A percentile compares a stretch with the other conserved stretches of the same genome.
These are phyloP conservation scores for Habropoda laboriosa DNA, from an alignment of 1,140 invertebrate genomes.

Conservation along the genomic window DNA sequence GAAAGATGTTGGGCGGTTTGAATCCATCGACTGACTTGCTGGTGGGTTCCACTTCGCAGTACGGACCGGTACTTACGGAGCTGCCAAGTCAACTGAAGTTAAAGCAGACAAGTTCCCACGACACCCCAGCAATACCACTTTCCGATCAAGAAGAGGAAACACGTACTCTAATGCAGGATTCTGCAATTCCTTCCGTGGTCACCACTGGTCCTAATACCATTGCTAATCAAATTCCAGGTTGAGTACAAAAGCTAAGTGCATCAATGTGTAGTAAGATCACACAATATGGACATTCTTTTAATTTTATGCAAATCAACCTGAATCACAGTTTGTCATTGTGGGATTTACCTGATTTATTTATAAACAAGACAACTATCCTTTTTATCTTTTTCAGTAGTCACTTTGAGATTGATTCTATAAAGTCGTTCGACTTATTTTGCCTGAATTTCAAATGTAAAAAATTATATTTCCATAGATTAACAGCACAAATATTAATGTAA, in stretches of 20 bases:
- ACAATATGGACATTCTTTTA: constrained; percentile 37
- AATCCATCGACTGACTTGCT: constrained; percentile 82
- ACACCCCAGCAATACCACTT: constrained; percentile 71
- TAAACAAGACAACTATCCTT: background rate
- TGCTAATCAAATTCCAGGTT: constrained; percentile 76
- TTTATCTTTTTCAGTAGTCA: background rate
- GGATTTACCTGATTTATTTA: constrained; percentile 14
- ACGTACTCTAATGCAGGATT: constrained; percentile 78
- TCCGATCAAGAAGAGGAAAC: constrained; percentile 81
- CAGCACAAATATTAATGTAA: constrained; percentile 39
- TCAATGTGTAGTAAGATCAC: constrained; percentile 14
- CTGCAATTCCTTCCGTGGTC: constrained; percentile 63
- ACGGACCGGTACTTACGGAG: constrained; percentile 81
- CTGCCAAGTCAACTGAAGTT: constrained; percentile 77
- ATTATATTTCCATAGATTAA: constrained; percentile 41
- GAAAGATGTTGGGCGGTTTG: constrained; percentile 83
- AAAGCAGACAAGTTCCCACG: constrained; percentile 71
- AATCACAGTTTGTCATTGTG: constrained; percentile 16
- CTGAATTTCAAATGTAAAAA: constrained; percentile 16
- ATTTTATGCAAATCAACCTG: constrained; percentile 32
- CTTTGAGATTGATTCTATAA: constrained; percentile 18
- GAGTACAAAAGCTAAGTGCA: constrained; percentile 60
- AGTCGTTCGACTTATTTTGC: constrained; percentile 17
- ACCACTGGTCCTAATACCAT: constrained; percentile 68
- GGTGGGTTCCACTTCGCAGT: constrained; percentile 83